Evolutionary conservation across 1,140 invertebrate species (phyloP).

Genomic region (Dermatophagoides farinae): DNA sequence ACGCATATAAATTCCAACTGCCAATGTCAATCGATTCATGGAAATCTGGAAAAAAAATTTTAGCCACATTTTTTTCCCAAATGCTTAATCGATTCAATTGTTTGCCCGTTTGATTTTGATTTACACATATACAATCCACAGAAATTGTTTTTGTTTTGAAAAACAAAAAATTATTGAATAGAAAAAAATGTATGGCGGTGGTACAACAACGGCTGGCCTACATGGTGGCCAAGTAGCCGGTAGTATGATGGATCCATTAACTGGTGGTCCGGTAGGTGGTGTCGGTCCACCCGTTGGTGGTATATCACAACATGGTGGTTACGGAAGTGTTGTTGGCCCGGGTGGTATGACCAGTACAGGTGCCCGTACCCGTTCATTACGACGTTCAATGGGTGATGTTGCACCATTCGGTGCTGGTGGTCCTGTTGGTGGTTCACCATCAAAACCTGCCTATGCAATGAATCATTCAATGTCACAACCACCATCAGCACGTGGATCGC

Average conservation of each 20-base stretch:
- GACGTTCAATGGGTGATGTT: not conserved
- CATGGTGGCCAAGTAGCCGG: not conserved
- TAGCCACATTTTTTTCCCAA: no score
- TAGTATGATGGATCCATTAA: no score
- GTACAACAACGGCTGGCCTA: not conserved
- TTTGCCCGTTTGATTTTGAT: no score
- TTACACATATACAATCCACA: no score
- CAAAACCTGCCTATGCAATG: not conserved
- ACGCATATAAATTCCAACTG: no score
- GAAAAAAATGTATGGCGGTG: not conserved
- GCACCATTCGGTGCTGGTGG: not conserved
- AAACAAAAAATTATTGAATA: no score
- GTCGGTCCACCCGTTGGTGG: not conserved
- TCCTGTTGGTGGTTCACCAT: not conserved
- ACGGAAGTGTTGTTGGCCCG: not conserved
- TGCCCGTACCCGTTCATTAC: not conserved
- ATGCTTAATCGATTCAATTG: no score
- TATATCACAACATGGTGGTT: not conserved
- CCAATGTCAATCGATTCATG: no score
- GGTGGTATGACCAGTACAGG: not conserved
- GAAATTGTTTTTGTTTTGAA: no score
- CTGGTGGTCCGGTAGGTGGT: not conserved
- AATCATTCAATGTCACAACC: constrained; percentile 19
- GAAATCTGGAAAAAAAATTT: no score
- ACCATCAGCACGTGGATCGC: constrained; percentile 15